Evolutionary conservation across 2,797 vertebrate genomes (phyloP).

Genomic region (Lagocephalus sceleratus): DNA sequence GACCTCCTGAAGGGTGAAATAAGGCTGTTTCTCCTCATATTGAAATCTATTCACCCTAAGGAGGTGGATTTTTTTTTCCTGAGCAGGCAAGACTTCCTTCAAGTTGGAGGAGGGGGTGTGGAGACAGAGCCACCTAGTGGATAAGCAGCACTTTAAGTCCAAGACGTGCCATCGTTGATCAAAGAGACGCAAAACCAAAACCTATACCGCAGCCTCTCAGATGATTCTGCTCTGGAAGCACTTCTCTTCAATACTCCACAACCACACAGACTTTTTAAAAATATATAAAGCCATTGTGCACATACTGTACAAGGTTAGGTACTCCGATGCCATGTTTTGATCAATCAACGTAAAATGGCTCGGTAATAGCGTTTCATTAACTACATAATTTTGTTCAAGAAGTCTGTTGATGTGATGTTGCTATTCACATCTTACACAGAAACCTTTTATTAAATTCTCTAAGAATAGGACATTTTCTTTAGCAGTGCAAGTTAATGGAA

Average conservation of each 20-base stretch:
- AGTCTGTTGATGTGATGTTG: slow-evolving; percentile 1
- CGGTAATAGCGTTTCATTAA: slow-evolving; percentile 28
- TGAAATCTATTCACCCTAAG: slow-evolving; percentile 58
- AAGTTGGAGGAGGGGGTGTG: slow-evolving; percentile 7
- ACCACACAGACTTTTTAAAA: slow-evolving; percentile 55
- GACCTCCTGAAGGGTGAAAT: slow-evolving; percentile 43
- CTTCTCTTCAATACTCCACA: slow-evolving; percentile 59
- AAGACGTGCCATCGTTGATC: not conserved
- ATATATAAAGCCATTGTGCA: slow-evolving; percentile 58
- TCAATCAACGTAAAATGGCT: slow-evolving; percentile 31
- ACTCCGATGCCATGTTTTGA: slow-evolving; percentile 28
- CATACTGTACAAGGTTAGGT: slow-evolving; percentile 37
- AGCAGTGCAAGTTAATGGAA: slow-evolving; percentile 45
- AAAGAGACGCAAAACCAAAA: slow-evolving; percentile 2
- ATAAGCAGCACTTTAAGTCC: not conserved
- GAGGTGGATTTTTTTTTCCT: slow-evolving; percentile 67
- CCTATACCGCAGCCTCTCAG: slow-evolving; percentile 61
- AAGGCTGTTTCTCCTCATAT: slow-evolving; percentile 37
- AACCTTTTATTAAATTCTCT: slow-evolving; percentile 37
- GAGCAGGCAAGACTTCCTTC: slow-evolving; percentile 46
- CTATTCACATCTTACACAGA: not conserved
- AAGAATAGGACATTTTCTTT: slow-evolving; percentile 44
- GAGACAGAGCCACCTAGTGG: slow-evolving; percentile 70
- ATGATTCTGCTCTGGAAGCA: slow-evolving; percentile 55
- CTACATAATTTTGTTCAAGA: slow-evolving; percentile 41